Conservation (phyloP, 2,113 vertebrate genomes). For the Petroica traversi region DNA sequence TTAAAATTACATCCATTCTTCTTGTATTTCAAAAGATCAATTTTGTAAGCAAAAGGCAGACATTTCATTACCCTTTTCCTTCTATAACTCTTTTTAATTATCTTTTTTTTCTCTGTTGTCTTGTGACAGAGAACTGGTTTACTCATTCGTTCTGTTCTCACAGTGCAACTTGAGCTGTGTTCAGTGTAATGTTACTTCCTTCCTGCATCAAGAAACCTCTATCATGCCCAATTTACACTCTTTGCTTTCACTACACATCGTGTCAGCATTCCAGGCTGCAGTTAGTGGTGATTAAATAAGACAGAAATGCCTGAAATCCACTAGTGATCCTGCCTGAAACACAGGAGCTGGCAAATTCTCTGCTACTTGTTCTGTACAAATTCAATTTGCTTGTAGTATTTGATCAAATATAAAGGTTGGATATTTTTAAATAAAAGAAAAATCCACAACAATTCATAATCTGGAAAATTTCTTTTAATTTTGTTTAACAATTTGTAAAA, state of each 20-base stretch:
- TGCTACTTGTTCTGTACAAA: not conserved
- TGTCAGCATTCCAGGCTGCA: constrained; percentile 37
- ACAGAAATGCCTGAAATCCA: constrained; percentile 19
- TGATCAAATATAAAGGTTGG: not conserved
- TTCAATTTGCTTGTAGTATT: not conserved
- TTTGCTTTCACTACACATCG: constrained; percentile 32
- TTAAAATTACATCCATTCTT: not conserved
- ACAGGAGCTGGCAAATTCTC: not conserved
- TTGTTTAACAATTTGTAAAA: not conserved
- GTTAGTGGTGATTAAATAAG: constrained; percentile 2
- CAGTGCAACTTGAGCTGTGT: constrained; percentile 36
- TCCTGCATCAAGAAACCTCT: constrained; percentile 30
- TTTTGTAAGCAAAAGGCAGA: not conserved
- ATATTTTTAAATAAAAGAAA: not conserved
- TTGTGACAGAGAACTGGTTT: not conserved
- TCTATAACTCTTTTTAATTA: not conserved
- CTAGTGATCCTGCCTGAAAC: not conserved
- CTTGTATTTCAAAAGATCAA: not conserved
- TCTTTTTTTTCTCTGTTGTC: not conserved
- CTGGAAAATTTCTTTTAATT: not conserved
- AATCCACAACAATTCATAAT: not conserved
- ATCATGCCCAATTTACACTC: constrained; percentile 48
- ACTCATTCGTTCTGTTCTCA: constrained; percentile 5
- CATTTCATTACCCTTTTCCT: not conserved
- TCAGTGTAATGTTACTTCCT: constrained; percentile 61